Conservation (phyloP, 2,888 invertebrate genomes). For the Eristalis intricaria region DNA sequence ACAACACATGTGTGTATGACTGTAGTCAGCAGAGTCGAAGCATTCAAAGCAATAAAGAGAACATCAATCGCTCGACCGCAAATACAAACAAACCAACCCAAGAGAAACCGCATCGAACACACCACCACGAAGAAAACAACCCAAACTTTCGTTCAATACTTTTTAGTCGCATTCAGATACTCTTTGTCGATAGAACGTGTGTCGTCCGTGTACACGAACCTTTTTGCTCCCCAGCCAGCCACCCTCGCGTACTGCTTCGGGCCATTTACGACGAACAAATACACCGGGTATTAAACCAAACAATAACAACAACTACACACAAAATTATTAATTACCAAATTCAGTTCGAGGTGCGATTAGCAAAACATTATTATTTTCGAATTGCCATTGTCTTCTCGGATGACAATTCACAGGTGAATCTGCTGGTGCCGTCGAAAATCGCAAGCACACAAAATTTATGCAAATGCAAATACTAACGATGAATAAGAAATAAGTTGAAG, state of each 20-base stretch:
- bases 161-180: conserved; percentile 72
- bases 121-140: conserved; percentile 69
- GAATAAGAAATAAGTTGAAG: conserved; percentile 43
- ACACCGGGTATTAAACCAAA: conserved; percentile 63
- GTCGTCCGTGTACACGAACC: conserved; percentile 51
- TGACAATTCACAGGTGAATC: conserved; percentile 37
- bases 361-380: conserved; percentile 18
- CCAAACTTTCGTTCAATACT: conserved; percentile 68
- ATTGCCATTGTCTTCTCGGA: conserved; percentile 29
- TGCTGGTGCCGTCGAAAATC: conserved; percentile 13
- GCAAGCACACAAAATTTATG: conserved; percentile 27
- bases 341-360: conserved; percentile 43
- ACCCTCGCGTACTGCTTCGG: conserved; percentile 54
- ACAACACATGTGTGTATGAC: not conserved
- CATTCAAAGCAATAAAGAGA: conserved; percentile 49
- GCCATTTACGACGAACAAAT: conserved; percentile 14
- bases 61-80: conserved; percentile 63
- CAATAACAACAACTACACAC: conserved; percentile 37
- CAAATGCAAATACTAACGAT: conserved; percentile 22
- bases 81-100: conserved; percentile 52
- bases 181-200: conserved; percentile 68
- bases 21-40: not conserved
- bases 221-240: conserved; percentile 43
- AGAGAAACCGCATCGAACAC: conserved; percentile 49
- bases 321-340: conserved; percentile 29